phyloP scores from a whole-genome alignment of 2,113 vertebrate genomes.

The Eudyptes chrysolophus region DNA sequence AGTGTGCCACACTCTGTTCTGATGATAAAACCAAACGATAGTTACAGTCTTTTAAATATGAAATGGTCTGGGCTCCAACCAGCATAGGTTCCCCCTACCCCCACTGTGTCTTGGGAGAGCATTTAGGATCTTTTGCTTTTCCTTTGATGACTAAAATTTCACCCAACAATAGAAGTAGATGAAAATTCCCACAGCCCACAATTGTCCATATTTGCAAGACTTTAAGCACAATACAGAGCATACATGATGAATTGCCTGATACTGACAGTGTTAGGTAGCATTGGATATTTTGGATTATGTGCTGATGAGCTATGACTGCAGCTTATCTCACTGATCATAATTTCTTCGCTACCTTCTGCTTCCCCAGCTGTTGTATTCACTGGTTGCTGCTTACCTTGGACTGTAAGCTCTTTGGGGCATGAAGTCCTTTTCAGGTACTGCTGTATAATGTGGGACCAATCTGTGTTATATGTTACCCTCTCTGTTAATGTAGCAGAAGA shows the following conservation, averaged over 20 bases:
- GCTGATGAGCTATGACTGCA: background rate
- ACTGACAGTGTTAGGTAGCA: background rate
- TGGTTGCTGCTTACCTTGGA: background rate
- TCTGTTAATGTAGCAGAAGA: background rate
- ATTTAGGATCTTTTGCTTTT: background rate
- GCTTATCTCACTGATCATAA: constrained; percentile 12
- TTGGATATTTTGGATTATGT: background rate
- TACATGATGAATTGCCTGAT: background rate
- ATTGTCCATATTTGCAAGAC: background rate
- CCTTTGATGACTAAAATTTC: background rate
- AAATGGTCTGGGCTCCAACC: background rate
- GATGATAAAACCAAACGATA: background rate
- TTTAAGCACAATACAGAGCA: background rate
- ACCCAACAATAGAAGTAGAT: background rate
- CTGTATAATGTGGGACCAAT: background rate
- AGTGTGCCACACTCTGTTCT: background rate
- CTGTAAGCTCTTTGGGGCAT: background rate
- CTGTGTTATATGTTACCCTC: background rate
- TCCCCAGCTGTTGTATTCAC: background rate
- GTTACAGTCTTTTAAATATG: background rate
- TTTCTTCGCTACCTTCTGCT: background rate
- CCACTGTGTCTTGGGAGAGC: background rate
- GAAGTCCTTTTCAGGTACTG: background rate
- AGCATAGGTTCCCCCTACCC: background rate
- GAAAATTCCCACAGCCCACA: background rate